Evolutionary conservation across 2,113 vertebrate species (phyloP).

Genomic region (Haplotaxodon microlepis): DNA sequence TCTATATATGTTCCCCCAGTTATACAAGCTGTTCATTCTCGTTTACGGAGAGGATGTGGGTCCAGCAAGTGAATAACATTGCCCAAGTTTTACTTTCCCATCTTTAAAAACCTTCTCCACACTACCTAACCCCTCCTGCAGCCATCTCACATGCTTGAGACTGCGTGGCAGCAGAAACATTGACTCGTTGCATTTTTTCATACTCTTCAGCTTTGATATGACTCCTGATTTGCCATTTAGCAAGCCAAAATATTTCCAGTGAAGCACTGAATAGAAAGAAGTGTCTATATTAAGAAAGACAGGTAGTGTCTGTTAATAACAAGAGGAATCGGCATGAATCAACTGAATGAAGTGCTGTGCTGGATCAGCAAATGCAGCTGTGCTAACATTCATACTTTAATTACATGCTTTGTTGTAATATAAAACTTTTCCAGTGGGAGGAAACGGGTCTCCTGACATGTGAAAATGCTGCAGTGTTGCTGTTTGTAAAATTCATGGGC

Average conservation of each 20-base stretch:
- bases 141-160: not conserved
- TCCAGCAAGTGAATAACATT: not conserved
- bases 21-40: not conserved
- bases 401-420: not conserved
- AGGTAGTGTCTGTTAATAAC: not conserved
- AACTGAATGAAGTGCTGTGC: not conserved
- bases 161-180: not conserved
- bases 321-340: not conserved
- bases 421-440: not conserved
- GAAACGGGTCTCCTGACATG: not conserved
- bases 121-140: not conserved
- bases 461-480: slow-evolving; percentile 20
- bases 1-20: not conserved
- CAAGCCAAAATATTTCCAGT: not conserved
- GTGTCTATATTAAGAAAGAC: not conserved
- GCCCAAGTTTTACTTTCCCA: not conserved
- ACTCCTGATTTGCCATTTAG: not conserved
- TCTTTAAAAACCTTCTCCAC: not conserved
- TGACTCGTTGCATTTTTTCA: not conserved
- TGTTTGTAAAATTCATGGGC: slow-evolving; percentile 2
- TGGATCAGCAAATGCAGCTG: slow-evolving; percentile 14
- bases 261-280: not conserved
- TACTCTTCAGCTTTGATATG: not conserved
- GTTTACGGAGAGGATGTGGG: not conserved
- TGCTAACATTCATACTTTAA: slow-evolving; percentile 13